These are phyloP conservation scores for Panagrolaimus sp. DNA, from an alignment of 1,140 invertebrate genomes.

Conservation along the genomic window DNA sequence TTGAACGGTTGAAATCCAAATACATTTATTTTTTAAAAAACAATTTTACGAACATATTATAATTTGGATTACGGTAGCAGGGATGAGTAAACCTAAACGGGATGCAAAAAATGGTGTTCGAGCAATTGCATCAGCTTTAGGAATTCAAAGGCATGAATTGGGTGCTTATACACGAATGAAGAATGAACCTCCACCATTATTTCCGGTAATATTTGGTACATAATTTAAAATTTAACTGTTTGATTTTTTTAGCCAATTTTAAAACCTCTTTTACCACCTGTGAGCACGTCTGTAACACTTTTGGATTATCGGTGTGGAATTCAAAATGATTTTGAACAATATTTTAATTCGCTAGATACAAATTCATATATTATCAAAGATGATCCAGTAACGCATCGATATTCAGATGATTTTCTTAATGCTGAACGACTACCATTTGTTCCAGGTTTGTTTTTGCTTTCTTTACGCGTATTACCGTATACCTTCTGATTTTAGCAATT, in stretches of 20 bases:
- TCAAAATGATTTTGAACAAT: background rate
- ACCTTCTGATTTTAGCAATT: conserved; percentile 27
- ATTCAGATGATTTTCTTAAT: conserved; percentile 1
- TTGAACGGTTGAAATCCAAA: no score
- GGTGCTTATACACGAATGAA: conserved; percentile 28
- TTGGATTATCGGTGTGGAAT: background rate
- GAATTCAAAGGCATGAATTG: conserved; percentile 43
- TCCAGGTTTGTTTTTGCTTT: background rate
- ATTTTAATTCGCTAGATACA: conserved; percentile 1
- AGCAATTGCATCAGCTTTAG: conserved; percentile 40
- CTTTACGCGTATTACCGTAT: no score
- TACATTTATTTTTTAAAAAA: no score
- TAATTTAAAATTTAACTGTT: background rate
- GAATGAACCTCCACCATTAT: conserved; percentile 40
- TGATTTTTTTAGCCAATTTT: conserved; percentile 13
- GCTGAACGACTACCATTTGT: background rate
- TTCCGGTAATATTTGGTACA: conserved; percentile 30
- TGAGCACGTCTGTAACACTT: background rate
- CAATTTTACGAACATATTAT: no score
- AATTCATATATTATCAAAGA: conserved; percentile 1
- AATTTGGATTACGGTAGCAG: background rate
- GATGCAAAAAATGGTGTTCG: conserved; percentile 25
- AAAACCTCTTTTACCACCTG: background rate
- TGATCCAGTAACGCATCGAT: conserved; percentile 9
- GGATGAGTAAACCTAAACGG: background rate